A percentile compares a stretch with the other conserved stretches of the same genome.
phyloP scores from a whole-genome alignment of 2,113 vertebrate genomes.

The Circaetus cinerascens region DNA sequence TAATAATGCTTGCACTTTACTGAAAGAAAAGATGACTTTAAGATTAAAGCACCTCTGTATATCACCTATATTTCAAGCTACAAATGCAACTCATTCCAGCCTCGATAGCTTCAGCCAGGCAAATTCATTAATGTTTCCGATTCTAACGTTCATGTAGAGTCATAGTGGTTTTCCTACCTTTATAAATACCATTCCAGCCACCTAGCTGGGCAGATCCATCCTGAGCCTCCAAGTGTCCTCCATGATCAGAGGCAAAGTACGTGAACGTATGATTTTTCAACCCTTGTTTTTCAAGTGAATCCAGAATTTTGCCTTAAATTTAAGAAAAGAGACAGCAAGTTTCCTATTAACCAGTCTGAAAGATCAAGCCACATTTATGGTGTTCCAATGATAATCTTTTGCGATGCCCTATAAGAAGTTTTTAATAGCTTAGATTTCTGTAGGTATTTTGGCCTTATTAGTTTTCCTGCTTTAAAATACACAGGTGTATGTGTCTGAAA shows the following conservation, averaged over 20 bases:
- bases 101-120: background rate
- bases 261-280: conserved; percentile 78
- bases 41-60: background rate
- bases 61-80: background rate
- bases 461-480: background rate
- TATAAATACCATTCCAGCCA: conserved; percentile 81
- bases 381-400: background rate
- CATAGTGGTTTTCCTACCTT: conserved; percentile 63
- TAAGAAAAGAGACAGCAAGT: background rate
- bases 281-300: conserved; percentile 72
- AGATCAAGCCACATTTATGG: background rate
- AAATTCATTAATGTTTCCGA: background rate
- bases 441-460: background rate
- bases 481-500: background rate
- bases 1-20: background rate
- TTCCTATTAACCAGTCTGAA: background rate
- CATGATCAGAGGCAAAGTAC: conserved; percentile 88
- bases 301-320: conserved; percentile 76
- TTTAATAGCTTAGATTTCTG: background rate
- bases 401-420: background rate
- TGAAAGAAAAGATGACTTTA: background rate
- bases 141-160: background rate
- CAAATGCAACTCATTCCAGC: background rate
- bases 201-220: conserved; percentile 12
- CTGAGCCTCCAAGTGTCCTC: conserved; percentile 78